Base-by-base conservation (phyloP, 2,113 vertebrate species). In the Arvicanthis niloticus region DNA sequence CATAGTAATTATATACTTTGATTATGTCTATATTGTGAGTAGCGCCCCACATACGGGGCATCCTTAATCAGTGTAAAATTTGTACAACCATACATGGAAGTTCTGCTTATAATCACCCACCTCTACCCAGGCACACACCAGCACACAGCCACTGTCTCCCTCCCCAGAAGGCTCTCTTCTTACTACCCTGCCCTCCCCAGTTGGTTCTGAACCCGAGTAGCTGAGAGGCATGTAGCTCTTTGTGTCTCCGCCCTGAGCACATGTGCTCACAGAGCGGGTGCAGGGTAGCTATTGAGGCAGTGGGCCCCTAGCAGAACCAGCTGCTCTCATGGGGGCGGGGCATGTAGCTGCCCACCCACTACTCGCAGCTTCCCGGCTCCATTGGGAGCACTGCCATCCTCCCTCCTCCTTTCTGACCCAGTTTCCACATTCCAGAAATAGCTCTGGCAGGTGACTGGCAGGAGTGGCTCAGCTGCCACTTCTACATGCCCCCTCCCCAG, bases 351-450 rank as follows among this genome's bases (percentile, higher is more conserved):
- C 84, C 96, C 87, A 68, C 96, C 34, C 1, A 51, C 95, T 58
- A 37, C 62, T 78, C 88, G 22, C 97, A 0, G 7, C 78, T 1
- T 1, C 96, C 97, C 97, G 98, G 87, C 95, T 94, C 87, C 92
- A 81, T 70, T 34, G 76, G 94, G 34, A 65, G 95, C 45, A 48
- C 68, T 13, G 26, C 75, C 96, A 92, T 88, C 93, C 96, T 96
- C 97, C 97, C 97, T 98, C 97, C 96, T 96, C 98, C 95, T 97
- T 98, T 98, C 98, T 99, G 98, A 98, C 98, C 98, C 98, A 99
- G 98, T 98, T 98, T 98, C 97, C 96, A 97, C 8, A 72, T 98
- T 98, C 98, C 98, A 98, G 97, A 98, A 99, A 99, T 98, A 98
- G 97, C 97, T 98, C 98, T 97, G 96, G 97, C 97, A 98, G 97